These are phyloP conservation scores for Sussaba pulchella DNA, from an alignment of 2,888 invertebrate species.

Conservation along the genomic window DNA sequence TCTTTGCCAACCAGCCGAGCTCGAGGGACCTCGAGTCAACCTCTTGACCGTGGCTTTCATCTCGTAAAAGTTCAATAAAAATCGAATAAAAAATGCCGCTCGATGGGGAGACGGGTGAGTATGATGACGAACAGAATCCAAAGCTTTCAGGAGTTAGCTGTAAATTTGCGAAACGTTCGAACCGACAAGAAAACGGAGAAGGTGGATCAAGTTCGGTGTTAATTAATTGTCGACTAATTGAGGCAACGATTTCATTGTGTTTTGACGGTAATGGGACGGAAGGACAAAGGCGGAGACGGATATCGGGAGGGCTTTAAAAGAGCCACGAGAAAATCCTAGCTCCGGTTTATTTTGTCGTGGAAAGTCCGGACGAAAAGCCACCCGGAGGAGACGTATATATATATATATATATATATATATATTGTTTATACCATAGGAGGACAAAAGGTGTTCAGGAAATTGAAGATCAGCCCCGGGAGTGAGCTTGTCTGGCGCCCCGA, in stretches of 20 bases:
- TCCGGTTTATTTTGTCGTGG: conserved; percentile 41
- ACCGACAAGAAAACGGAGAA: conserved; percentile 1
- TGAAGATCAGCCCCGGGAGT: conserved; percentile 48
- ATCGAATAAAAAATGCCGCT: not conserved
- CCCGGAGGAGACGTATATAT: conserved; percentile 5
- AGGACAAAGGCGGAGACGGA: not conserved
- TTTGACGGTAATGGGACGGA: conserved; percentile 3
- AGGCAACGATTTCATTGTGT: conserved; percentile 39
- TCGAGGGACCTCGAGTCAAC: not conserved
- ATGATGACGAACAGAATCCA: not conserved
- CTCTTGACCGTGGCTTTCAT: conserved; percentile 1
- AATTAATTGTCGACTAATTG: conserved; percentile 56
- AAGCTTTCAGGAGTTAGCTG: not conserved
- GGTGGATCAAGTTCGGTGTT: conserved; percentile 24
- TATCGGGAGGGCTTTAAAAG: conserved; percentile 32
- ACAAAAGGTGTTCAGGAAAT: conserved; percentile 57
- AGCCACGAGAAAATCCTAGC: conserved; percentile 43
- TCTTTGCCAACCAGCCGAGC: conserved; percentile 32
- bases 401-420: not conserved
- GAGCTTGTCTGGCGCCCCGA: conserved; percentile 22
- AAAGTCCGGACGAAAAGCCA: conserved; percentile 39
- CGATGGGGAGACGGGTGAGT: not conserved
- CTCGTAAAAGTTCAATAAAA: conserved; percentile 16
- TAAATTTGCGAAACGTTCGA: conserved; percentile 21
- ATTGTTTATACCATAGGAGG: not conserved